Conservation (phyloP, 2,888 invertebrate genomes). For the Acleris laterana region DNA sequence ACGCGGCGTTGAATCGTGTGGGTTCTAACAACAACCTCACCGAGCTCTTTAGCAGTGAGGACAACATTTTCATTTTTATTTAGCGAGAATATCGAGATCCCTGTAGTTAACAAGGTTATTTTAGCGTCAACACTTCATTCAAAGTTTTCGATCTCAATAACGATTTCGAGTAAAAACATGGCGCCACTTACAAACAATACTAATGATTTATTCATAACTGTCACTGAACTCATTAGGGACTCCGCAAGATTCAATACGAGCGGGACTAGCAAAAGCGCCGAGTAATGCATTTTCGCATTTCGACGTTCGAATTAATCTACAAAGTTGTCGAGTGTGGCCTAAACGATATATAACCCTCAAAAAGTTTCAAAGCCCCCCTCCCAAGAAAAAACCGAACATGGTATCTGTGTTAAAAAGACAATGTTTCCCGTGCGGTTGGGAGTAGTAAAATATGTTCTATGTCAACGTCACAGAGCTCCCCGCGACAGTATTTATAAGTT, state of each 20-base stretch:
- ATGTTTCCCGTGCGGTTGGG: slow-evolving; percentile 39
- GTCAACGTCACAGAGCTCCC: slow-evolving; percentile 41
- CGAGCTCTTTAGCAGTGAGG: slow-evolving; percentile 4
- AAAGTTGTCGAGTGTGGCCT: slow-evolving; percentile 46
- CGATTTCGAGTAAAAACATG: background rate
- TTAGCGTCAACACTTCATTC: background rate
- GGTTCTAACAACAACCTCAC: slow-evolving; percentile 25
- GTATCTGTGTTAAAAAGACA: slow-evolving; percentile 57
- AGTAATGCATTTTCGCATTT: slow-evolving; percentile 45
- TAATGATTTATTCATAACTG: slow-evolving; percentile 31
- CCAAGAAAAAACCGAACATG: slow-evolving; percentile 57
- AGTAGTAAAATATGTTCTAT: slow-evolving; percentile 44
- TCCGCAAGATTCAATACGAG: slow-evolving; percentile 11
- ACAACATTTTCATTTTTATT: slow-evolving; percentile 23
- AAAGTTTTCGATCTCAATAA: slow-evolving; percentile 2
- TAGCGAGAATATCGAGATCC: background rate
- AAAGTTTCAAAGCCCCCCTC: slow-evolving; percentile 54
- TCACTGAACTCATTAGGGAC: slow-evolving; percentile 27
- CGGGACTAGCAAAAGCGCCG: slow-evolving; percentile 42
- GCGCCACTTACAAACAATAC: slow-evolving; percentile 14
- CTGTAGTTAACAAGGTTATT: background rate
- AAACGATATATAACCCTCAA: slow-evolving; percentile 58
- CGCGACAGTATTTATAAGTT: slow-evolving; percentile 43
- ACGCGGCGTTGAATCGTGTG: slow-evolving; percentile 27
- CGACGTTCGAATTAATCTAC: slow-evolving; percentile 40